Evolutionary conservation across 2,888 invertebrate species (phyloP), one percentile per base, ranked within the genome.

Genomic region (Branchipolynoe longqiensis): DNA sequence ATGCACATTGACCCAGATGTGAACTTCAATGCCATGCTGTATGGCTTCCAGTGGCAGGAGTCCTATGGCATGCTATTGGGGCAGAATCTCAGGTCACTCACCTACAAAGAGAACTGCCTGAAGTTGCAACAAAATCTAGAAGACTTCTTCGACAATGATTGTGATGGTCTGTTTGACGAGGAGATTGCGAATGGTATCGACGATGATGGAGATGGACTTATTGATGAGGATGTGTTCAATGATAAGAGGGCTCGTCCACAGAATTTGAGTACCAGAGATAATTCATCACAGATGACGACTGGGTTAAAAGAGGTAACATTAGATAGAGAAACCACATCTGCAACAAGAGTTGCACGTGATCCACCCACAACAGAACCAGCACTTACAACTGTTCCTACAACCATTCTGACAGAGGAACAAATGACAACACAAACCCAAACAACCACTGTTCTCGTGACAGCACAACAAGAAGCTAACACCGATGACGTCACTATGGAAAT

Each of bases 61-160:
- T 90, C 90, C 0, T 91, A 91, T 85, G 91, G 89, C 2, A 89
- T 88, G 73, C 86, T 89, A 0, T 88, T 90, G n/a, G 91, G 91
- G 12, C 87, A 85, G 86, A 69, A 41, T 12, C 54, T 86, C 22
- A 33, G 83, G 14, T 14, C 36, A 6, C 22, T 85, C 18, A 25
- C 48, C 0, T 78, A 78, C 48, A 41, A 22, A 3, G 41, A 78
- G 12, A 78, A 25, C 78, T 78, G 78, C n/a, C 41, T 48, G 14
- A 14, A 28, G 6, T 22, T 64, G 25, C 64, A 41, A 12, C n/a
- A 62, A 25, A 14, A 41, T 6, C 18, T 28, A 3, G 87, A 82
- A 22, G 89, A 89, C 73, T 82, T 41, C 22, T 83, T 88, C 31
- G 89, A 89, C 82, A 89, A 89, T 74, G 89, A 89, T 69, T 89